Evolutionary conservation across 2,113 vertebrate species (phyloP).

Genomic region (Mungos mungo): DNA sequence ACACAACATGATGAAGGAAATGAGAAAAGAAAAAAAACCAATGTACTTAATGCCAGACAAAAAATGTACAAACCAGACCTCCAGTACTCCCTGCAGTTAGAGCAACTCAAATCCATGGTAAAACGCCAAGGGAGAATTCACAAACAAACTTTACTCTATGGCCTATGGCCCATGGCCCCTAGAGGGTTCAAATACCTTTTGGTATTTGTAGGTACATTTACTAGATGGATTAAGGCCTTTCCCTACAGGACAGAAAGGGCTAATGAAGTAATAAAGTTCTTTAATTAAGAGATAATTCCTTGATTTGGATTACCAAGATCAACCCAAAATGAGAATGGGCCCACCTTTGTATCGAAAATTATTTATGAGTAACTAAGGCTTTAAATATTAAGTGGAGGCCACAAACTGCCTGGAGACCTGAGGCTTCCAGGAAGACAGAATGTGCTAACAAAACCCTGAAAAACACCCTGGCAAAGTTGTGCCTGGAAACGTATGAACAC

Average conservation of each 20-base stretch:
- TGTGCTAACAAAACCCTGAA: neutral
- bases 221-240: neutral
- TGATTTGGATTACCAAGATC: neutral
- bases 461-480: neutral
- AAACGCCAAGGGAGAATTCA: neutral
- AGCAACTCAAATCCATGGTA: neutral
- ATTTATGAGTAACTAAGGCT: neutral
- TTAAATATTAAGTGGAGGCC: neutral
- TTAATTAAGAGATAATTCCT: neutral
- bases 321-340: neutral
- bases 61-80: neutral
- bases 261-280: neutral
- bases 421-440: neutral
- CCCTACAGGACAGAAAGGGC: neutral
- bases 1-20: neutral
- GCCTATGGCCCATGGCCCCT: neutral
- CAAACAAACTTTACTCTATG: neutral
- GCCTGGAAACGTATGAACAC: neutral
- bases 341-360: neutral
- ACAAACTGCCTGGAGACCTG: neutral
- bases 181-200: neutral
- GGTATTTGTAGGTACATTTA: neutral
- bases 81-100: neutral
- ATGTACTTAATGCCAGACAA: neutral
- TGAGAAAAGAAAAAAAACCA: neutral